phyloP scores from a whole-genome alignment of 30 jellyfish, hydroid and myxozoan species.

The Sanderia malayensis region DNA sequence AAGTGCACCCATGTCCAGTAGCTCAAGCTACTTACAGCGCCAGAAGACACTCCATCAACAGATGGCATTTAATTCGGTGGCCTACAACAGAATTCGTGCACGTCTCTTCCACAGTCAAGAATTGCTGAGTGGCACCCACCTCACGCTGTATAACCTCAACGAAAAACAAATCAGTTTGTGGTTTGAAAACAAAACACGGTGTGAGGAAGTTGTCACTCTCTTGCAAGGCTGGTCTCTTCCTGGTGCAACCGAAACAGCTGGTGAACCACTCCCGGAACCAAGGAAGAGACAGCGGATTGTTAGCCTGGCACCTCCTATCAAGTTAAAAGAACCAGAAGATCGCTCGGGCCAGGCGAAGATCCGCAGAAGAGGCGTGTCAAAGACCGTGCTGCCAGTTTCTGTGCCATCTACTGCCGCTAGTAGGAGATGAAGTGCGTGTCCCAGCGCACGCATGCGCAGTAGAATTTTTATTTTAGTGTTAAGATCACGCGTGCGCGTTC shows the following conservation, averaged over 20 bases:
- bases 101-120: conserved; percentile 5
- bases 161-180: conserved; percentile 14
- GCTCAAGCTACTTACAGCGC: background rate
- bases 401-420: no score
- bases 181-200: conserved; percentile 19
- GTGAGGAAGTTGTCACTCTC: conserved; percentile 2
- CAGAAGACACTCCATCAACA: background rate
- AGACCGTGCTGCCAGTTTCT: no score
- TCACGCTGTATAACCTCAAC: conserved; percentile 17
- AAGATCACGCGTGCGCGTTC: no score
- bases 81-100: conserved; percentile 15
- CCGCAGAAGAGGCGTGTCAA: background rate
- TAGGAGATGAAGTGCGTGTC: no score
- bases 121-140: conserved; percentile 6
- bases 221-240: conserved; percentile 8
- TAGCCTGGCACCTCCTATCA: background rate
- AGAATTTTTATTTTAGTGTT: no score
- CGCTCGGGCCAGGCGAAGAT: background rate
- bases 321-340: background rate
- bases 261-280: conserved; percentile 6
- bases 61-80: conserved; percentile 18
- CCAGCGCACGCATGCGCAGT: no score
- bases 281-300: conserved; percentile 15
- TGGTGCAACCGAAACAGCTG: conserved; percentile 2
- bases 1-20: background rate